phyloP scores from a whole-genome alignment of 1,140 invertebrate genomes.

The Cataglyphis hispanica region DNA sequence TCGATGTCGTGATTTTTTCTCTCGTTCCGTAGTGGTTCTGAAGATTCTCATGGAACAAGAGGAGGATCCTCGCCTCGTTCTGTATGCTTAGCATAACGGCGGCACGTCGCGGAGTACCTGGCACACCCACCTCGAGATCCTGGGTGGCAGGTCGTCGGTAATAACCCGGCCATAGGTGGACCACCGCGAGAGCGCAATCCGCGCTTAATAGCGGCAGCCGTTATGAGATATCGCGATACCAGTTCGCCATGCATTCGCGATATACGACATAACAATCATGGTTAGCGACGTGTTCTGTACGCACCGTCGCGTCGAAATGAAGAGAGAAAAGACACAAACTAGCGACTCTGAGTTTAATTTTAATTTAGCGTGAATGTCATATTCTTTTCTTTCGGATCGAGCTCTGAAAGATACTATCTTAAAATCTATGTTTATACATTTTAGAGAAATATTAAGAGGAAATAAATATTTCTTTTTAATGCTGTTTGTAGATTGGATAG shows the following conservation, averaged over 20 bases:
- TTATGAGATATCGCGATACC: slow-evolving; percentile 78
- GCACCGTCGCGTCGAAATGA: slow-evolving; percentile 34
- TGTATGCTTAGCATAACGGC: slow-evolving; percentile 75
- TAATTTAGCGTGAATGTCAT: neutral
- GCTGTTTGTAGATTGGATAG: too few species aligned
- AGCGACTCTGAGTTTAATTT: slow-evolving; percentile 30
- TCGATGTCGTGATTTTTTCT: slow-evolving; percentile 15
- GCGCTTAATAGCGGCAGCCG: slow-evolving; percentile 78
- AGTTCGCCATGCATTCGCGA: slow-evolving; percentile 60
- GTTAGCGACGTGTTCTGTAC: slow-evolving; percentile 52
- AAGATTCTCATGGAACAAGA: slow-evolving; percentile 4
- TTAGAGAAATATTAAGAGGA: too few species aligned
- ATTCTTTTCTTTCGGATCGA: neutral
- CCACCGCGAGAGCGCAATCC: slow-evolving; percentile 79
- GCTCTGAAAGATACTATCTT: too few species aligned
- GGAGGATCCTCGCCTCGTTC: neutral
- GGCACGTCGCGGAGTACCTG: slow-evolving; percentile 50
- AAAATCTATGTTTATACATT: too few species aligned
- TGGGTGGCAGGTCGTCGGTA: slow-evolving; percentile 80
- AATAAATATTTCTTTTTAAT: too few species aligned
- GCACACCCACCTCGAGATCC: slow-evolving; percentile 77
- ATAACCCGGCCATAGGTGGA: slow-evolving; percentile 78
- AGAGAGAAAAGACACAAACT: slow-evolving; percentile 3
- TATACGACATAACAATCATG: slow-evolving; percentile 32
- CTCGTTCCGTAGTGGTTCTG: neutral